Evolutionary conservation across 2,113 vertebrate species (phyloP).

Genomic region (Cochlearius cochlearius): DNA sequence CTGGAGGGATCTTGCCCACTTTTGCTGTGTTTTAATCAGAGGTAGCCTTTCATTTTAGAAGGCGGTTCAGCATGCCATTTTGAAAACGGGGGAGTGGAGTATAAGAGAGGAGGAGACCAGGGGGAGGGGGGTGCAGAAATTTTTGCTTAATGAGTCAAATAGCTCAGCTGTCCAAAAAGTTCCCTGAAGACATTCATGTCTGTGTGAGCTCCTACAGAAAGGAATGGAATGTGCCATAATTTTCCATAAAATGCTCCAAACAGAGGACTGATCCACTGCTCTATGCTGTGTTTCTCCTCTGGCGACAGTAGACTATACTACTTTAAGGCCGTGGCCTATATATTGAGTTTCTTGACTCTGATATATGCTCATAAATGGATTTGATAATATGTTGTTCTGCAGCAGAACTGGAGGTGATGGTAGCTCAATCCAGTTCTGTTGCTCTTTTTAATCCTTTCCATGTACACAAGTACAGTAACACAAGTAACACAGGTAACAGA

Average conservation of each 20-base stretch:
- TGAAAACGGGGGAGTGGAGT: neutral
- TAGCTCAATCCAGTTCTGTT: neutral
- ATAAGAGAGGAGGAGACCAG: neutral
- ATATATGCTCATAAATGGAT: neutral
- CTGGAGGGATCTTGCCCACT: neutral
- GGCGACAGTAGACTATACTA: neutral
- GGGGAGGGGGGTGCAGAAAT: neutral
- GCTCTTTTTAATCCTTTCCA: neutral
- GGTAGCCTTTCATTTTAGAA: neutral
- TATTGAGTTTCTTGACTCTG: neutral
- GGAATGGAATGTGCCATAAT: neutral
- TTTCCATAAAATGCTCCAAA: slow-evolving; percentile 15
- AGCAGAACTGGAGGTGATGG: neutral
- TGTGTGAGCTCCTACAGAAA: slow-evolving; percentile 36
- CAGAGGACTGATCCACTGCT: neutral
- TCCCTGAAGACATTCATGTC: neutral
- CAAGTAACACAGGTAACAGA: neutral
- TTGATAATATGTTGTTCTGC: neutral
- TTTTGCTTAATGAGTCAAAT: slow-evolving; percentile 15
- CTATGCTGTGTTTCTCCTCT: neutral
- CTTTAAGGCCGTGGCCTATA: neutral
- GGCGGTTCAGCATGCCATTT: neutral
- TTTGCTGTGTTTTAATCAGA: neutral
- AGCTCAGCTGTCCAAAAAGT: slow-evolving; percentile 10
- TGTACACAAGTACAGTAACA: neutral